phyloP scores from a whole-genome alignment of 64 coral and sea anemone species.

The Pocillopora verrucosa region DNA sequence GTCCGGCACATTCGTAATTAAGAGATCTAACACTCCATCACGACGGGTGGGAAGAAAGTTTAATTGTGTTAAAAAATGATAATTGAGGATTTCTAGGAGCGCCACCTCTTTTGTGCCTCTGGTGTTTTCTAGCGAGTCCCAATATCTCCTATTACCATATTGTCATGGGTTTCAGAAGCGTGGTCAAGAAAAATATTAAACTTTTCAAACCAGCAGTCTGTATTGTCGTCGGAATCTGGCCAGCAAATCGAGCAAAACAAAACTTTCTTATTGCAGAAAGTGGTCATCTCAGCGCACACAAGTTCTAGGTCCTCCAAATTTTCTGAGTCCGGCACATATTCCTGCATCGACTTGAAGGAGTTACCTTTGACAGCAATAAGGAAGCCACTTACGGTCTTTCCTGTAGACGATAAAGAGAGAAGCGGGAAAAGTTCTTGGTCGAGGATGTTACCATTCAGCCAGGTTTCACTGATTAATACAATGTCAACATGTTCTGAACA shows the following conservation, averaged over 20 bases:
- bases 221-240: constrained; percentile 34
- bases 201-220: constrained; percentile 41
- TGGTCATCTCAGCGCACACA: constrained; percentile 49
- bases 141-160: constrained; percentile 43
- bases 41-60: background rate
- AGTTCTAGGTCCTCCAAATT: constrained; percentile 30
- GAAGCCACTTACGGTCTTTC: constrained; percentile 13
- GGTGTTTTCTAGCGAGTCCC: constrained; percentile 42
- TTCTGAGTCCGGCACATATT: constrained; percentile 24
- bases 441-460: constrained; percentile 9
- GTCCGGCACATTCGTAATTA: too few relatives aligned
- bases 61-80: constrained; percentile 32
- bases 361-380: constrained; percentile 40
- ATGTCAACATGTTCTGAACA: too few relatives aligned
- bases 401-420: constrained; percentile 25
- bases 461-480: constrained; percentile 35
- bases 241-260: constrained; percentile 38
- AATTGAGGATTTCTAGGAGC: constrained; percentile 38
- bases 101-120: constrained; percentile 17
- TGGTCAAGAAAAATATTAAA: constrained; percentile 60
- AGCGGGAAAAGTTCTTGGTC: constrained; percentile 15
- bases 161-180: constrained; percentile 32
- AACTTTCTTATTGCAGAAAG: constrained; percentile 49
- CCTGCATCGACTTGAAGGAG: constrained; percentile 20
- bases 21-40: background rate